These are phyloP conservation scores for Ormyrus rosae DNA, from an alignment of 2,888 invertebrate species.

Conservation along the genomic window DNA sequence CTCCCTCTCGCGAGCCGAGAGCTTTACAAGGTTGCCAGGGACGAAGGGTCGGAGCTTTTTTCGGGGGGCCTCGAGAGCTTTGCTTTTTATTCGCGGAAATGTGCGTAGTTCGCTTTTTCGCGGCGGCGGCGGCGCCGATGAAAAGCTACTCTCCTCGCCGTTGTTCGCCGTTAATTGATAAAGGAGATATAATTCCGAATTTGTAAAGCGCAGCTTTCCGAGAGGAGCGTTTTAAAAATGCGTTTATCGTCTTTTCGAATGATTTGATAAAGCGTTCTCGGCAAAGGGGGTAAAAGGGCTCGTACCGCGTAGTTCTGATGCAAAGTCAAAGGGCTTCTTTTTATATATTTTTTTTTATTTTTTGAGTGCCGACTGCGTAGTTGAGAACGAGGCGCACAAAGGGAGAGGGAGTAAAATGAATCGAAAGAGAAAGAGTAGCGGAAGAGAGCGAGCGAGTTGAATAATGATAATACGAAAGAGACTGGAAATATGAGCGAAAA, in stretches of 20 bases:
- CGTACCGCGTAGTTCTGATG: too few relatives aligned
- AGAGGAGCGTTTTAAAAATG: too few relatives aligned
- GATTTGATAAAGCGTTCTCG: too few relatives aligned
- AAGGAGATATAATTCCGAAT: too few relatives aligned
- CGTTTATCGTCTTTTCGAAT: too few relatives aligned
- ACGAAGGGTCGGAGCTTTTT: constrained; percentile 34
- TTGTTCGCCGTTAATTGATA: too few relatives aligned
- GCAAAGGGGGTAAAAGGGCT: too few relatives aligned
- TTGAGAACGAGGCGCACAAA: constrained; percentile 4
- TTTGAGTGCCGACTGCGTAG: constrained; percentile 3
- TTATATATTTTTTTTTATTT: constrained; percentile 22
- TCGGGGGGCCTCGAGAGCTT: constrained; percentile 7
- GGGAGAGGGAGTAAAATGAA: constrained; percentile 19
- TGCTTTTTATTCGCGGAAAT: neutral
- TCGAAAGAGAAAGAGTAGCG: constrained; percentile 26
- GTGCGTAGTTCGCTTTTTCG: neutral
- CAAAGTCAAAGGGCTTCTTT: neutral
- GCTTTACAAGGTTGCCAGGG: constrained; percentile 55
- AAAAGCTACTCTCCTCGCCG: too few relatives aligned
- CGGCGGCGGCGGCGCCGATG: too few relatives aligned
- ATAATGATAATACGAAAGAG: constrained; percentile 45
- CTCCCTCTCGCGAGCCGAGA: constrained; percentile 11
- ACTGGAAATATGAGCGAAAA: constrained; percentile 13
- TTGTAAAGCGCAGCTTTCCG: too few relatives aligned
- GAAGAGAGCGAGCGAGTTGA: constrained; percentile 44